phyloP scores from a whole-genome alignment of 2,113 vertebrate genomes.

The Anguilla rostrata region DNA sequence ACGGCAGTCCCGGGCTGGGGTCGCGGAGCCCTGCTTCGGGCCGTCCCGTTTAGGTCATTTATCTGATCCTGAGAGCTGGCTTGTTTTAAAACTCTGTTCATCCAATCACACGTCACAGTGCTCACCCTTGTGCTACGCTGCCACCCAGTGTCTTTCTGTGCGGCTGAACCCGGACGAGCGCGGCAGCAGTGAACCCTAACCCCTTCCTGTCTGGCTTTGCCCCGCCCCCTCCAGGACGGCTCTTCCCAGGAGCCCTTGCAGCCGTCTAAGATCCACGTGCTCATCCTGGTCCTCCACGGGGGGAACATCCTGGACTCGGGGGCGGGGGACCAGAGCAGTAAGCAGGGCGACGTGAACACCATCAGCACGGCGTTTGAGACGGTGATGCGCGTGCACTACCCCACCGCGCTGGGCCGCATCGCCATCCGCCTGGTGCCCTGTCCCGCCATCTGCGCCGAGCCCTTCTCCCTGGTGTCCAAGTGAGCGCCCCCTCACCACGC shows the following conservation, averaged over 20 bases:
- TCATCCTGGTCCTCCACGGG: slow-evolving; percentile 90
- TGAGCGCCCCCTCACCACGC: slow-evolving; percentile 49
- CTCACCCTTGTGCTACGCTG: no score
- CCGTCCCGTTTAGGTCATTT: no score
- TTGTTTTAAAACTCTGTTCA: no score
- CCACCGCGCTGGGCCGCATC: slow-evolving; percentile 86
- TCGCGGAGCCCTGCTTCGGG: no score
- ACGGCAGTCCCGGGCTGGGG: no score
- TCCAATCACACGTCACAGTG: no score
- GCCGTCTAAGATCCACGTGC: slow-evolving; percentile 86
- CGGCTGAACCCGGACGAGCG: no score
- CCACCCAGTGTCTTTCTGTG: no score
- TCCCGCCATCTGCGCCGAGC: slow-evolving; percentile 91
- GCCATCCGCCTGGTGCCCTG: slow-evolving; percentile 93
- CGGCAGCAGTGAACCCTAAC: background rate
- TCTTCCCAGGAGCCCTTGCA: slow-evolving; percentile 74
- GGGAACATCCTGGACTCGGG: slow-evolving; percentile 97
- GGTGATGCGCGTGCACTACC: slow-evolving; percentile 94
- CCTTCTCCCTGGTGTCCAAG: slow-evolving; percentile 95
- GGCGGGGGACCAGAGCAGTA: slow-evolving; percentile 89
- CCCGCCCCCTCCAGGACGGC: slow-evolving; percentile 73
- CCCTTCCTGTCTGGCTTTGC: background rate
- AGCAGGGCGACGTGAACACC: slow-evolving; percentile 94
- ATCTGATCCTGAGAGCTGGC: no score
- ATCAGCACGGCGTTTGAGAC: slow-evolving; percentile 86